Percentiles rank a stretch among this genome's conserved stretches.
These are phyloP conservation scores for Limnephilus marmoratus DNA, from an alignment of 2,888 invertebrate species.

Conservation along the genomic window DNA sequence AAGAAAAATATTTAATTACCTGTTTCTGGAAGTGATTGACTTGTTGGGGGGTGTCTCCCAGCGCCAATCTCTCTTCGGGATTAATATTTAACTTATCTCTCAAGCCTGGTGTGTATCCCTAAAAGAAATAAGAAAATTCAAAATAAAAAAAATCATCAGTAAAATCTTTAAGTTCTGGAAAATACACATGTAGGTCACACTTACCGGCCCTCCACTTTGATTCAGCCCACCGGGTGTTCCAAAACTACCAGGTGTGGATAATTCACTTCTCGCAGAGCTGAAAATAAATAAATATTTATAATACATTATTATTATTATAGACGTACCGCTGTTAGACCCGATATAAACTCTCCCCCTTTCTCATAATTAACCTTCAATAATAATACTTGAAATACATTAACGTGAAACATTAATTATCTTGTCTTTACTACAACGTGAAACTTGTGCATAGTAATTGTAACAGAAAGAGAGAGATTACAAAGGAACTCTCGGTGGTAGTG, in stretches of 20 bases:
- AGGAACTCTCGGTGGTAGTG: too few relatives aligned
- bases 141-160: too few relatives aligned
- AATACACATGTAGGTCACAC: background rate
- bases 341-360: too few relatives aligned
- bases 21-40: slow-evolving; percentile 84
- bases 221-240: slow-evolving; percentile 76
- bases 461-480: too few relatives aligned
- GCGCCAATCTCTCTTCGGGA: slow-evolving; percentile 87
- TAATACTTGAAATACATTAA: too few relatives aligned
- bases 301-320: background rate
- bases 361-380: too few relatives aligned
- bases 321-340: too few relatives aligned
- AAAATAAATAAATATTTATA: slow-evolving; percentile 22
- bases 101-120: slow-evolving; percentile 82
- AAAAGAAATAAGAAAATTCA: background rate
- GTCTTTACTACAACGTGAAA: too few relatives aligned
- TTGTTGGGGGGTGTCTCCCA: slow-evolving; percentile 84
- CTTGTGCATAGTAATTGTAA: too few relatives aligned
- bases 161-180: too few relatives aligned
- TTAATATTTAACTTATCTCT: slow-evolving; percentile 97
- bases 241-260: slow-evolving; percentile 78
- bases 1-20: slow-evolving; percentile 68
- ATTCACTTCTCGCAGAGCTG: slow-evolving; percentile 82
- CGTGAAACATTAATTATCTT: too few relatives aligned
- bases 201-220: slow-evolving; percentile 58